Evolutionary conservation across 2,113 vertebrate genomes (phyloP).

Genomic region (Pandion haliaetus): DNA sequence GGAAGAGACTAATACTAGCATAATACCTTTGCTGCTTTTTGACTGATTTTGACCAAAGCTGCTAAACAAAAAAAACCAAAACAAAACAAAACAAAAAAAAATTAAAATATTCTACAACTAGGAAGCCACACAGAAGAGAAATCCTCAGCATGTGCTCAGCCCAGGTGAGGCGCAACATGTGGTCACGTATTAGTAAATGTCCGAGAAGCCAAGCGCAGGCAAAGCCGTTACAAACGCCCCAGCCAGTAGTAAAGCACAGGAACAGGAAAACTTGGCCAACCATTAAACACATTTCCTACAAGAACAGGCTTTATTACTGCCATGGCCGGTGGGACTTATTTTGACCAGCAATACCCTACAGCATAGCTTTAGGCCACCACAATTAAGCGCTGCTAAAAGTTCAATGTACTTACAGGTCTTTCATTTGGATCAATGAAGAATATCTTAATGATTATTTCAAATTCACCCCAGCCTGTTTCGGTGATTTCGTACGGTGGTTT

Average conservation of each 20-base stretch:
- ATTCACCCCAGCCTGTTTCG: slow-evolving; percentile 98
- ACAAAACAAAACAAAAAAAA: neutral
- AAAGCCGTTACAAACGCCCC: neutral
- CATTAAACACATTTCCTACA: neutral
- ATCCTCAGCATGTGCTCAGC: neutral
- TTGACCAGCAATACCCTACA: neutral
- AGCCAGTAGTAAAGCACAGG: neutral
- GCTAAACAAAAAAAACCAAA: neutral
- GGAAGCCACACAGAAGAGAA: neutral
- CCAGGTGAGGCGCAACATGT: neutral
- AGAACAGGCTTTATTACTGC: neutral
- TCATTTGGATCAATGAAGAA: slow-evolving; percentile 99
- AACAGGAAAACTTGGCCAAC: neutral
- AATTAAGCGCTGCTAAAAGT: neutral
- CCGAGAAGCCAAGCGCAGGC: neutral
- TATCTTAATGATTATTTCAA: slow-evolving; percentile 98
- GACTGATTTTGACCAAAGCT: neutral
- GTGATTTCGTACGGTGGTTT: slow-evolving; percentile 99
- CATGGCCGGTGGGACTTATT: neutral
- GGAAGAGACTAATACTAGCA: neutral
- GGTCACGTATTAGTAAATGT: fast-evolving
- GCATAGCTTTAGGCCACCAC: neutral
- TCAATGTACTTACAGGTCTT: slow-evolving; percentile 84
- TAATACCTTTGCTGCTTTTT: neutral
- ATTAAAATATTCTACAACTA: neutral